Percentiles rank a stretch among this genome's conserved stretches.
Evolutionary conservation across 2,888 invertebrate species (phyloP).

Genomic region (Caenorhabditis wallacei): DNA sequence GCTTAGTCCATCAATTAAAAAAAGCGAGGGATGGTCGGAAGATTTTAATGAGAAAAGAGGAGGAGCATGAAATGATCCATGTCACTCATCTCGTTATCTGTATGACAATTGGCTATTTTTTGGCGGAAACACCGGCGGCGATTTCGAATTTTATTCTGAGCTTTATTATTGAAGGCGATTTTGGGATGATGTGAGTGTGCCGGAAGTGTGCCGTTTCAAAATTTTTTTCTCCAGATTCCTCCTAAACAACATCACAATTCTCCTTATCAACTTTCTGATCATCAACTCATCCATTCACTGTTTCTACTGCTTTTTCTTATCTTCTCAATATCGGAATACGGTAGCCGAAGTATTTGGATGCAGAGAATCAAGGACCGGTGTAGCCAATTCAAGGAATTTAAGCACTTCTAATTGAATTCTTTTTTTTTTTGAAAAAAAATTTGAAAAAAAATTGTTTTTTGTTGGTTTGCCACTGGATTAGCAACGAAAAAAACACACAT

Average conservation of each 20-base stretch:
- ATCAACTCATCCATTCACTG: background rate
- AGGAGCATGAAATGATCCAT: background rate
- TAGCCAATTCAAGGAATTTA: constrained; percentile 4
- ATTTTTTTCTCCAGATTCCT: background rate
- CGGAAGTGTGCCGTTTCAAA: too few species aligned
- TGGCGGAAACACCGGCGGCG: background rate
- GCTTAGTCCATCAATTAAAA: background rate
- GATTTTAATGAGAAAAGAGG: background rate
- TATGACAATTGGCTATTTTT: background rate
- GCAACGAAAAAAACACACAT: too few species aligned
- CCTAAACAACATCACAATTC: background rate
- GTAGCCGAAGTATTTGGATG: background rate
- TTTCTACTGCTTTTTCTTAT: background rate
- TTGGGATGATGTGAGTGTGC: background rate
- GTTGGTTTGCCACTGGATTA: too few species aligned
- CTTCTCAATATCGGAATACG: background rate
- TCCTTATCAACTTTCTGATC: background rate
- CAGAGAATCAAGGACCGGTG: too few species aligned
- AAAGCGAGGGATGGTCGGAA: background rate
- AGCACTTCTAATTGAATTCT: background rate
- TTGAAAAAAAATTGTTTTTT: too few species aligned
- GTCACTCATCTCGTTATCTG: background rate
- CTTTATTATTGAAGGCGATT: background rate
- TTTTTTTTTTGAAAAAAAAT: too few species aligned
- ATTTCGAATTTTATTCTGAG: background rate